A percentile compares a stretch with the other conserved stretches of the same genome.
Conservation (phyloP, 2,113 vertebrate species). For the Brachypodius melanocephalos region DNA sequence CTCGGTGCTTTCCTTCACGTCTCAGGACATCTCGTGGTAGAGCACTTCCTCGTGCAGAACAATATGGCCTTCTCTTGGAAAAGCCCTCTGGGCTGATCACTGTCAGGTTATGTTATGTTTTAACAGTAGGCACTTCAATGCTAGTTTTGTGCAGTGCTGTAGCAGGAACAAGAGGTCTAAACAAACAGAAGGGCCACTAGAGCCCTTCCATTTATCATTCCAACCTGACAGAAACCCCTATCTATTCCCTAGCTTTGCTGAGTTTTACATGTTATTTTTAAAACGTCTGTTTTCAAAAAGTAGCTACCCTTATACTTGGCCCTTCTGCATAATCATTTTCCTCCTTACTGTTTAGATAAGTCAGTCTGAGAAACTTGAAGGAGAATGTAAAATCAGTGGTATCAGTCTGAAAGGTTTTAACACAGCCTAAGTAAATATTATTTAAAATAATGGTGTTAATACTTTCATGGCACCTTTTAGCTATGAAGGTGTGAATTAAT, state of each 20-base stretch:
- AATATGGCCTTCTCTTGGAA: slow-evolving; percentile 78
- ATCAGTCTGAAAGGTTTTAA: background rate
- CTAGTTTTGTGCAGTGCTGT: slow-evolving; percentile 79
- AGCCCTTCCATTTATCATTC: slow-evolving; percentile 84
- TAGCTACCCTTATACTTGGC: background rate
- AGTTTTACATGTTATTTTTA: background rate
- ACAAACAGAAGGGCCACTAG: slow-evolving; percentile 78
- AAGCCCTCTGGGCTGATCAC: slow-evolving; percentile 82
- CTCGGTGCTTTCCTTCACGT: slow-evolving; percentile 70
- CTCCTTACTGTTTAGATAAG: slow-evolving; percentile 8
- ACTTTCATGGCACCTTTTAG: background rate
- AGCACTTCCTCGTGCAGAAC: slow-evolving; percentile 65
- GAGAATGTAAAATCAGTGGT: background rate
- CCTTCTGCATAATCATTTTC: background rate
- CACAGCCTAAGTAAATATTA: background rate
- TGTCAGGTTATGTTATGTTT: slow-evolving; percentile 88
- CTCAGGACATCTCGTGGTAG: slow-evolving; percentile 69
- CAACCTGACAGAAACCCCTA: slow-evolving; percentile 73
- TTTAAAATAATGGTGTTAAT: background rate
- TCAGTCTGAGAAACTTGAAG: background rate
- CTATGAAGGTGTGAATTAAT: background rate
- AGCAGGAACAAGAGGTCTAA: slow-evolving; percentile 86
- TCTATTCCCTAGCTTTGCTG: slow-evolving; percentile 12
- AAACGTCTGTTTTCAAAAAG: background rate
- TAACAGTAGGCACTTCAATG: slow-evolving; percentile 81